Conservation (phyloP, 2,797 vertebrate species). For the Pseudochirops cupreus region DNA sequence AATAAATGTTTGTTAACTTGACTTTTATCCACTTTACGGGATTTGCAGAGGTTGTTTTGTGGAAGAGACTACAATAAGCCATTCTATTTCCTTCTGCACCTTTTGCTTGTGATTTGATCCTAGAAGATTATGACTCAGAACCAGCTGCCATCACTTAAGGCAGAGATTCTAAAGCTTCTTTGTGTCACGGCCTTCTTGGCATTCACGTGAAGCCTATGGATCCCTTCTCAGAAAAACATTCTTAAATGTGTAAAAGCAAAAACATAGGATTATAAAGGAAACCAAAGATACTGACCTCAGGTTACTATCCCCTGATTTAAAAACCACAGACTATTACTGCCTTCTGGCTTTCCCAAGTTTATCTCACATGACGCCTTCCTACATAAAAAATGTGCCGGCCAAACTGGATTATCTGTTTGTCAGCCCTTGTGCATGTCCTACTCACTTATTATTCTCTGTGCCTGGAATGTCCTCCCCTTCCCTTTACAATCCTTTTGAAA, state of each 20-base stretch:
- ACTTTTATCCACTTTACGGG: neutral
- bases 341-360: neutral
- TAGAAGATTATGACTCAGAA: neutral
- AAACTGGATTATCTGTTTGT: neutral
- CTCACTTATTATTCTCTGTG: neutral
- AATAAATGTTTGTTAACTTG: neutral
- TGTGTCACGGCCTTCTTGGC: neutral
- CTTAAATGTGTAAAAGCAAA: neutral
- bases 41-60: neutral
- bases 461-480: neutral
- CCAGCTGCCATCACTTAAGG: neutral
- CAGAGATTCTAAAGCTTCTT: neutral
- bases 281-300: neutral
- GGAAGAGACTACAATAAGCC: neutral
- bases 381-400: neutral
- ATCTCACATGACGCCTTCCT: neutral
- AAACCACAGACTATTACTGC: neutral
- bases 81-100: neutral
- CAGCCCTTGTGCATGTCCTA: neutral
- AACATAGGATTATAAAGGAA: neutral
- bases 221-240: neutral
- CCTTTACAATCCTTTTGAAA: neutral
- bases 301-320: neutral
- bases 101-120: neutral
- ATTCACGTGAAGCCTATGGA: neutral